Conservation (phyloP, 2,113 vertebrate genomes). For the Python bivittatus region DNA sequence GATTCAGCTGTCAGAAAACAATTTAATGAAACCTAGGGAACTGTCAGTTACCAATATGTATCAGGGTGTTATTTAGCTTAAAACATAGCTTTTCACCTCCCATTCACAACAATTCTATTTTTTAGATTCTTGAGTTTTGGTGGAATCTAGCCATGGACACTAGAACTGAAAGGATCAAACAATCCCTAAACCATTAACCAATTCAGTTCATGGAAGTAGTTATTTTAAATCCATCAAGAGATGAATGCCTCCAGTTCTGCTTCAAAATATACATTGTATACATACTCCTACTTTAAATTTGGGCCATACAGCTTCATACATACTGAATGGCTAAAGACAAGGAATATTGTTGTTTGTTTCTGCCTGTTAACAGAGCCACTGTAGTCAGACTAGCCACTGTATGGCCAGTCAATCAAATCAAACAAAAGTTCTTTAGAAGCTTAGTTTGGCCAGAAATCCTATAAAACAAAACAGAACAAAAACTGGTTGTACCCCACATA, state of each 20-base stretch:
- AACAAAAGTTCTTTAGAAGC: not conserved
- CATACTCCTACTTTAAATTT: not conserved
- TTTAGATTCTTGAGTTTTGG: not conserved
- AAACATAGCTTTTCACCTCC: constrained; percentile 26
- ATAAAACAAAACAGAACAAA: not conserved
- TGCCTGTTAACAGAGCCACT: not conserved
- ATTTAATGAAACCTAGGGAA: constrained; percentile 41
- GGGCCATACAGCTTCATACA: not conserved
- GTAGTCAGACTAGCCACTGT: too few relatives aligned
- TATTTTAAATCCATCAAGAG: not conserved
- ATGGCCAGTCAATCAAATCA: not conserved
- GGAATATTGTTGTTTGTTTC: too few relatives aligned
- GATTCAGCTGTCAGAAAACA: not conserved
- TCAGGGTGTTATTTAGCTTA: constrained; percentile 33
- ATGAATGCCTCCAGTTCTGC: not conserved
- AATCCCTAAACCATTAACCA: not conserved
- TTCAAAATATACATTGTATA: not conserved
- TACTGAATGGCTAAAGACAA: not conserved
- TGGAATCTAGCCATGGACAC: not conserved
- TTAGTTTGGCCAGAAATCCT: not conserved
- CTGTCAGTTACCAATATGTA: constrained; percentile 43
- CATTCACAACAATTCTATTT: constrained; percentile 21
- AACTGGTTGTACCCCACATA: not conserved
- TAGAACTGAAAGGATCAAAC: not conserved
- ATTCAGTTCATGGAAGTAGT: not conserved